Base-by-base conservation (phyloP, 2,888 invertebrate species). In the Dolichomitus sp. region DNA sequence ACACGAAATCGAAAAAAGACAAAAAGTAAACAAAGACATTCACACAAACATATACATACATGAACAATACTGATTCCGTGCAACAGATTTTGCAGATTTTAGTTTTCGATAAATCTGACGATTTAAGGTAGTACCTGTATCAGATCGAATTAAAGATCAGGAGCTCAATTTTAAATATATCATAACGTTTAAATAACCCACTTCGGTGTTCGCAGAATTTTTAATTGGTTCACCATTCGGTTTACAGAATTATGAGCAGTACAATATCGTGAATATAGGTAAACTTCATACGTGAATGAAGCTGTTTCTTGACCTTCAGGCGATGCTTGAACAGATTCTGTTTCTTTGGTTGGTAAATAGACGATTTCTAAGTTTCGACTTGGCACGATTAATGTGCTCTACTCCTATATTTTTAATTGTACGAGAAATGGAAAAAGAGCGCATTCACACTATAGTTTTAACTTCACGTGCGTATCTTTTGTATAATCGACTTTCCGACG, bases 41-140 rank as follows among this genome's bases (percentile, higher is more conserved):
- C 17, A 75, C 54, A 72, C 37, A 74, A 70, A 74, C 57, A 33
- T 19, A 14, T n/a, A 42, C 37, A 59, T 52, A 61, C 52, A 59
- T 50, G 42, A 42, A 66, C 61, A 37, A 72, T 61, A 59, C 19
- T 48, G 30, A 52, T 75, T 37, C 14, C 61, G 40, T 68, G n/a
- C 42, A 66, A 72, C 50, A 75, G 45, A 74, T 65, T 48, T 74
- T 48, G 70, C 59, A 66, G 42, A 65, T 72, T 72, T 45, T 12
- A 17, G 33, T 72, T 68, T 42, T 48, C 30, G 23, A 78, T 27
- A 23, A 65, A 66, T 54, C 42, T 37, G 61, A 61, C 61, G 33
- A 33, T 11, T 27, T 27, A 30, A 30, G 54, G 54, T 30, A 14
- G 27, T 52, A 52, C 19, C 19, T 11, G 50, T 9, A 7, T 52